Evolutionary conservation across 1,140 invertebrate species (phyloP).

Genomic region (Coenobita brevimanus): DNA sequence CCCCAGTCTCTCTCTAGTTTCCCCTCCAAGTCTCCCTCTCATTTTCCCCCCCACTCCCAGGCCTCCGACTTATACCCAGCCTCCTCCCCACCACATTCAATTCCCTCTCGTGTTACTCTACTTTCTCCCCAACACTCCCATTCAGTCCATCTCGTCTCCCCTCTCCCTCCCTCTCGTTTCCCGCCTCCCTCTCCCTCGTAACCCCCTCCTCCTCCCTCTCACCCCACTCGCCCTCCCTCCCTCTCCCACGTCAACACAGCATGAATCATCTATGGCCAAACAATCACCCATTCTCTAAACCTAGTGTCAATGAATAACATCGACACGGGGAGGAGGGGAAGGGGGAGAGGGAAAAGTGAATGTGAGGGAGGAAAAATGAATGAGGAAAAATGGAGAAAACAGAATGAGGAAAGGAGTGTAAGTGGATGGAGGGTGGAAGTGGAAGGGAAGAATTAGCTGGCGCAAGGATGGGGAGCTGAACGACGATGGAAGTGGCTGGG

Average conservation of each 20-base stretch:
- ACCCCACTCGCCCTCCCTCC: background rate
- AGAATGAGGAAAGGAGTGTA: background rate
- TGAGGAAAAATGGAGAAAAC: background rate
- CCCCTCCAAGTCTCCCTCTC: background rate
- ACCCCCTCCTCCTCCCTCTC: background rate
- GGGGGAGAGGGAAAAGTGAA: background rate
- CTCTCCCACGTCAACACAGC: slow-evolving; percentile 16
- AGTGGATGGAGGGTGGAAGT: background rate
- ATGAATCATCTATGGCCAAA: slow-evolving; percentile 49
- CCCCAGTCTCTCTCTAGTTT: slow-evolving; percentile 5
- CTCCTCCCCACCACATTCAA: too few species aligned
- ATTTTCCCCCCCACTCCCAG: slow-evolving; percentile 20
- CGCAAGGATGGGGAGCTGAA: background rate
- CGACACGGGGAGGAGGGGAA: background rate
- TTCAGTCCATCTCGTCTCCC: too few species aligned
- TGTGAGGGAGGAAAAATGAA: background rate
- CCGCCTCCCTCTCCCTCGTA: background rate
- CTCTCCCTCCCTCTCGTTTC: too few species aligned
- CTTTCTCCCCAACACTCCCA: too few species aligned
- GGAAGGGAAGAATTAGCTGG: background rate
- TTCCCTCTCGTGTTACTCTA: too few species aligned
- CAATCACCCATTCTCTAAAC: slow-evolving; percentile 22
- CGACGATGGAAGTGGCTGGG: background rate
- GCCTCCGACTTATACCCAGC: too few species aligned
- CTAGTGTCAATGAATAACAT: slow-evolving; percentile 38